These are phyloP conservation scores for Syndactyla subalaris DNA, from an alignment of 2,797 vertebrate species.

Conservation along the genomic window DNA sequence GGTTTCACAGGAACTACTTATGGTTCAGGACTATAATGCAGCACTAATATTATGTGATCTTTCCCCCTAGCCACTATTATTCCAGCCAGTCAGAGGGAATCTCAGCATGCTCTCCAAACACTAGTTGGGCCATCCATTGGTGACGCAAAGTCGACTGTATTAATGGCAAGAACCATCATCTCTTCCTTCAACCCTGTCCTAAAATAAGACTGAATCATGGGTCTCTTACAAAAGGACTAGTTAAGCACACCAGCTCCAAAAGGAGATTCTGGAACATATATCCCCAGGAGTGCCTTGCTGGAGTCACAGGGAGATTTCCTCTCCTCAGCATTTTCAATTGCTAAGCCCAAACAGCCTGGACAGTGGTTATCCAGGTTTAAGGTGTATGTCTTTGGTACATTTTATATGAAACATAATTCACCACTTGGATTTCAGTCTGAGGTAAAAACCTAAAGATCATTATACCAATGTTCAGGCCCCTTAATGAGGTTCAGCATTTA, in stretches of 20 bases:
- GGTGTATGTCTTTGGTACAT: neutral
- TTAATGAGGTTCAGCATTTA: neutral
- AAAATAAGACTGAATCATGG: neutral
- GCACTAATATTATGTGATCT: fast-evolving
- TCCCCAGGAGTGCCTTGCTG: neutral
- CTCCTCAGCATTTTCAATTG: neutral
- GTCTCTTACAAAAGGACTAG: neutral
- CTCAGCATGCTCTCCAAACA: neutral
- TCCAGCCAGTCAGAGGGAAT: neutral
- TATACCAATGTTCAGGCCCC: neutral
- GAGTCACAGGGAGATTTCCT: neutral
- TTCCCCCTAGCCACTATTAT: neutral
- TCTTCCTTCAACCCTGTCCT: neutral
- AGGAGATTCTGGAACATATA: neutral
- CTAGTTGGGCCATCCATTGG: neutral
- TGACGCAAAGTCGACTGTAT: neutral
- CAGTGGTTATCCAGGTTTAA: neutral
- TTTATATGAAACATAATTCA: neutral
- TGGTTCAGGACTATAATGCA: neutral
- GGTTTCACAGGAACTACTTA: neutral
- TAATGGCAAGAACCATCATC: neutral
- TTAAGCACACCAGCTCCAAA: neutral
- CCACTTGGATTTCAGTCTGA: neutral
- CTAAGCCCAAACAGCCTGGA: neutral
- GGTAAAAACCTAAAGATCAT: neutral